Base-by-base conservation (phyloP, 2,888 invertebrate genomes). In the Lasioglossum malachurum region DNA sequence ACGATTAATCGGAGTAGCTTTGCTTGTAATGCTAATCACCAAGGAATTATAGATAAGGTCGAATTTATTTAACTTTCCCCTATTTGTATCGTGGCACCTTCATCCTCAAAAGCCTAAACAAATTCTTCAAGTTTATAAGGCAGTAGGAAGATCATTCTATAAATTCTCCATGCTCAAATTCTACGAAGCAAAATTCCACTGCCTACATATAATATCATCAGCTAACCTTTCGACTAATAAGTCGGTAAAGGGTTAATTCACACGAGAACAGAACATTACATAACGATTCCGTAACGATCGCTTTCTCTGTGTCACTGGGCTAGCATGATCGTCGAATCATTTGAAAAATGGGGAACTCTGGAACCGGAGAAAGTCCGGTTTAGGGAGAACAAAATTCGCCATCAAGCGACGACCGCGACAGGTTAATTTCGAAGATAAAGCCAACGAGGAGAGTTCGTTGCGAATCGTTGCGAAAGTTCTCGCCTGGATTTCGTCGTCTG, bases 281-380 rank as follows among this genome's bases (percentile, higher is more conserved):
- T 67, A 90, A 88, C 38, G 16, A 16, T 60, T n/a, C 74, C 53
- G 80, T 87, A 88, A 90, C 84, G 79, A 71, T 71, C 31, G 80
- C 82, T 85, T 87, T 89, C 86, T 83, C 88, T 74, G 80, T 83
- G 86, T 86, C 77, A 89, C 23, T 88, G 82, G 78, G 78, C 77
- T 80, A 74, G 0, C 41, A 57, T 31, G 12, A 19, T 46, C 72
- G 38, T 19, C 27, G 23, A n/a, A 38, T 69, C 38, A 38, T 38
- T 4, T 27, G 23, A 4, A 16, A 23, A 1, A 19, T 35, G 16
- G 12, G n/a, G 44, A 74, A 27, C 27, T 19, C 14, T 46, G 83
- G 35, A 53, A 57, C 19, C 72, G 71, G 84, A 38, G 84, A 85
- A 83, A 83, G 75, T 72, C 19, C 23, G 4, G 27, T 67, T 83